Evolutionary conservation across 2,113 vertebrate genomes (phyloP).

Genomic region (Thamnaconus septentrionalis): DNA sequence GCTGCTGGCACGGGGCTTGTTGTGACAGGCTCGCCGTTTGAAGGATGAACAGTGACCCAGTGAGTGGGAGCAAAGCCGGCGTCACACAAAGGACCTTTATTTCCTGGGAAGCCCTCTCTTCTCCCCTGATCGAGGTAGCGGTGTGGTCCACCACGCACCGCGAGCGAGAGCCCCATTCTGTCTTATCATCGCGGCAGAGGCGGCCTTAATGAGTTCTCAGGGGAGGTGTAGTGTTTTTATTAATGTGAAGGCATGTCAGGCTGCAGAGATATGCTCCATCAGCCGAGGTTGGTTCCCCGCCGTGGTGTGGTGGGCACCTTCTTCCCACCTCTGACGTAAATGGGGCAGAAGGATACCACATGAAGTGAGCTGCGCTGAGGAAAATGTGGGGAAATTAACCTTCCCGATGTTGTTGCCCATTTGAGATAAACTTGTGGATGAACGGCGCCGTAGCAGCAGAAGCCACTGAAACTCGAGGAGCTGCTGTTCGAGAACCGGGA

Average conservation of each 20-base stretch:
- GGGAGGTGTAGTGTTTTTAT: slow-evolving; percentile 50
- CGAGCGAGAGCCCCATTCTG: slow-evolving; percentile 36
- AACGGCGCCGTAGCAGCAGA: no score
- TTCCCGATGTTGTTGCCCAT: no score
- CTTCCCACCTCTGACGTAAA: slow-evolving; percentile 13
- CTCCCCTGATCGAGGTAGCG: slow-evolving; percentile 13
- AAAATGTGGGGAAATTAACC: no score
- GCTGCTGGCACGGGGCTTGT: slow-evolving; percentile 32
- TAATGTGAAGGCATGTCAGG: slow-evolving; percentile 37
- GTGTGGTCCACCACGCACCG: slow-evolving; percentile 15
- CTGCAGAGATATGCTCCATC: slow-evolving; percentile 30
- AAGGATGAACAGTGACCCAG: slow-evolving; percentile 46
- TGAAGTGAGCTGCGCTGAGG: background rate
- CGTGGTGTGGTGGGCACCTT: slow-evolving; percentile 10
- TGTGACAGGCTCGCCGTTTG: slow-evolving; percentile 30
- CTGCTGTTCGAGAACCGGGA: no score
- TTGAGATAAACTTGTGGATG: no score
- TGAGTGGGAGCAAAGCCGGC: slow-evolving; percentile 35
- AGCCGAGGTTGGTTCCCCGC: slow-evolving; percentile 20
- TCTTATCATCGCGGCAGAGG: slow-evolving; percentile 22
- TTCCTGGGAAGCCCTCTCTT: slow-evolving; percentile 10
- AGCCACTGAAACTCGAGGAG: no score
- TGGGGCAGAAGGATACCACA: slow-evolving; percentile 6
- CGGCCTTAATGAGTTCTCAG: slow-evolving; percentile 55
- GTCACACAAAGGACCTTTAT: slow-evolving; percentile 52